Conservation (phyloP, 2,797 vertebrate species). For the Harpagifer antarcticus region DNA sequence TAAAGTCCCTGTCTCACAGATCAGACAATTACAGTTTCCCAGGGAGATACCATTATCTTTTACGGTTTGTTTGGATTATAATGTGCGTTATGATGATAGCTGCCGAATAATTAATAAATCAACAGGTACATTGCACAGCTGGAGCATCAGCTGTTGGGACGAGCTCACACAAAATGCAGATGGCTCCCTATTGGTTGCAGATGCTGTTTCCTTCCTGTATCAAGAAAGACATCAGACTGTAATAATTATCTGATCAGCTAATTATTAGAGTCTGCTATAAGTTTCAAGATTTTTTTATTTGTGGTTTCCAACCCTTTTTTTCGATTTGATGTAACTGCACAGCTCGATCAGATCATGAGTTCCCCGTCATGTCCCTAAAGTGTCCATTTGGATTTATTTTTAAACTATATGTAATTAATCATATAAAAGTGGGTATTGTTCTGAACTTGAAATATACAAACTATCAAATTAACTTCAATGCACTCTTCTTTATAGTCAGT, state of each 20-base stretch:
- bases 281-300: neutral
- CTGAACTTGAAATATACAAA: too few species aligned
- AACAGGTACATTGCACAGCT: neutral
- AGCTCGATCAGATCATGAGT: neutral
- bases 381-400: too few species aligned
- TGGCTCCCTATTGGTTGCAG: neutral
- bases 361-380: too few species aligned
- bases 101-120: neutral
- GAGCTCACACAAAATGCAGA: conserved; percentile 3
- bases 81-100: neutral
- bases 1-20: too few species aligned
- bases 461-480: too few species aligned
- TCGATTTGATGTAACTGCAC: neutral
- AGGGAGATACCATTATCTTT: neutral
- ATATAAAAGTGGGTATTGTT: too few species aligned
- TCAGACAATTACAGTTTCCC: neutral
- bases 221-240: neutral
- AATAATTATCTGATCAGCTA: neutral
- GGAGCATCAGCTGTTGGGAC: conserved; percentile 3
- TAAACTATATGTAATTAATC: too few species aligned
- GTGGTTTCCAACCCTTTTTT: neutral
- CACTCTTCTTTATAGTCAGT: neutral
- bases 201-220: neutral
- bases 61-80: neutral
- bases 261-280: neutral